Evolutionary conservation across 2,888 invertebrate genomes (phyloP).

Genomic region (Nudaria mundana): DNA sequence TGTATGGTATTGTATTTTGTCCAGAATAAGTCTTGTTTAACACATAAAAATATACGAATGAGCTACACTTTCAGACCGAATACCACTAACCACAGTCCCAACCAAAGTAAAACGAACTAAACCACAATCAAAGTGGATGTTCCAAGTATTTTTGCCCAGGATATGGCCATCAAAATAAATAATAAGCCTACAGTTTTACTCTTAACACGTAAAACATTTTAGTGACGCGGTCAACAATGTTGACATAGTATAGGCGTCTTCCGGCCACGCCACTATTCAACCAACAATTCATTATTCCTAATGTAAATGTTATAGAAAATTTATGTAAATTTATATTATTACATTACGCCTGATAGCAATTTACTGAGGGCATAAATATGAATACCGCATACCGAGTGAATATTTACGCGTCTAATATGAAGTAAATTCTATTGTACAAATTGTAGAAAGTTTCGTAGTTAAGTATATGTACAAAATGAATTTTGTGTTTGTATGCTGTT

Average conservation of each 20-base stretch:
- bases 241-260: conserved; percentile 21
- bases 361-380: conserved; percentile 67
- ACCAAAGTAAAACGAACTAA: no score
- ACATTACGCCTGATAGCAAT: conserved; percentile 70
- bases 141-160: no score
- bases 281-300: conserved; percentile 67
- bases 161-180: not conserved
- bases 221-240: conserved; percentile 16
- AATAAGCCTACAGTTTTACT: not conserved
- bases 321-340: conserved; percentile 77
- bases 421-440: conserved; percentile 40
- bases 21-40: no score
- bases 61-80: no score
- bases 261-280: conserved; percentile 39
- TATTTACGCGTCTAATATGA: conserved; percentile 45
- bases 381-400: conserved; percentile 53
- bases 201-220: conserved; percentile 10
- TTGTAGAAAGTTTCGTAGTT: conserved; percentile 40
- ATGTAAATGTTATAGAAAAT: conserved; percentile 78
- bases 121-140: no score
- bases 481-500: conserved; percentile 26
- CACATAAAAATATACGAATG: no score
- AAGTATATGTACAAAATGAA: conserved; percentile 22
- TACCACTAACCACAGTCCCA: no score
- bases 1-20: no score